Evolutionary conservation across 2,797 vertebrate species (phyloP).

Genomic region (Sebastes jordani): DNA sequence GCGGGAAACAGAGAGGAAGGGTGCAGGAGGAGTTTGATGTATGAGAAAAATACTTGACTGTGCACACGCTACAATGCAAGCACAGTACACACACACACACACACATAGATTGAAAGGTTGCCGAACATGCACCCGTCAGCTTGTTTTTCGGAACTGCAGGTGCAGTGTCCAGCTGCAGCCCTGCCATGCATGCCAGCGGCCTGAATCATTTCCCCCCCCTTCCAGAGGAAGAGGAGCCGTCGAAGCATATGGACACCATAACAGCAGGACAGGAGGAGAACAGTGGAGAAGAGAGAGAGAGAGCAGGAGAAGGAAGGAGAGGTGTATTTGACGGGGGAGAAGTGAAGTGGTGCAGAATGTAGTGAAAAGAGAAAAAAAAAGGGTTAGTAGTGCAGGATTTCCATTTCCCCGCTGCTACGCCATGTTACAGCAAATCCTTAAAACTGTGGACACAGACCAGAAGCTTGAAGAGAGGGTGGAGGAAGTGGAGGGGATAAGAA

Average conservation of each 20-base stretch:
- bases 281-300: neutral
- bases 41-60: conserved; percentile 11
- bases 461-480: conserved; percentile 21
- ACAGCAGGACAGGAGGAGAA: conserved; percentile 30
- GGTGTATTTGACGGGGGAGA: conserved; percentile 21
- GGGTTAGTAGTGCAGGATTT: conserved; percentile 35
- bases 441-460: conserved; percentile 14
- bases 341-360: conserved; percentile 28
- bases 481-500: neutral
- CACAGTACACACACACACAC: conserved; percentile 13
- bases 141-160: conserved; percentile 81
- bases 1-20: neutral
- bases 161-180: conserved; percentile 80
- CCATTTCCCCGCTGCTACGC: conserved; percentile 38
- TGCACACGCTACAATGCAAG: conserved; percentile 9
- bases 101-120: conserved; percentile 13
- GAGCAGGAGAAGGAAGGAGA: conserved; percentile 8
- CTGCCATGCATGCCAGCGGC: conserved; percentile 72
- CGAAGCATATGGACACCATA: conserved; percentile 74
- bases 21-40: conserved; percentile 8
- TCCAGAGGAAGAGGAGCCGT: conserved; percentile 64
- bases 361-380: neutral
- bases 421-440: conserved; percentile 25
- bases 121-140: conserved; percentile 68
- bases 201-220: conserved; percentile 79